Base-by-base conservation (phyloP, 2,888 invertebrate genomes). In the Apomyelois bistriatella region DNA sequence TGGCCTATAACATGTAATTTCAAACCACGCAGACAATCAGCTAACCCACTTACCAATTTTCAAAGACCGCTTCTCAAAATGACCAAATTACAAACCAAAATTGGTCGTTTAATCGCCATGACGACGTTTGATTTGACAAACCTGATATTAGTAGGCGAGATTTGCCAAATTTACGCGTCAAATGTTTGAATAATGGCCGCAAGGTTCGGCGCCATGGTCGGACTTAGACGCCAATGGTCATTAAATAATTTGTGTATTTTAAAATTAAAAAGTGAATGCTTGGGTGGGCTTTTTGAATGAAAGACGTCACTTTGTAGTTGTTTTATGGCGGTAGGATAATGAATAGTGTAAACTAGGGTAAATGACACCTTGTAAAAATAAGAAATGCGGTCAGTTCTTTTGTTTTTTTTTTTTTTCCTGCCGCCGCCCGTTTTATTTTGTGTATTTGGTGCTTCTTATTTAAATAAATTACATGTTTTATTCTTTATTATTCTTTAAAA, bases 1-100 rank as follows among this genome's bases (percentile, higher is more conserved):
- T 80, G 72, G 76, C 74, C 66, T 82, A 84, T 82, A 76, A 85
- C 76, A 82, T 85, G 69, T 84, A 82, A 88, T 88, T 88, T 87
- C 74, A 80, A 74, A 75, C 69, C 71, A 65, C 70, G 66, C 71
- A 67, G 74, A 75, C 79, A 75, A 79, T 80, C 76, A 69, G 58
- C 60, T 7, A 30, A 12, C 22, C 16, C 13, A 30, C 43, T 62
- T 64, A 68, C 74, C 68, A 73, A 76, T 79, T 74, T 43, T 22
- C 9, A 36, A 40, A 40, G 22, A 49, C 40, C 13, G 32, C 22
- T 36, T 36, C 17, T 43, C 52, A 53, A 51, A 50, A 50, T 15
- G 49, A 38, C 53, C 42, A 66, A 76, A 74, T 75, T 70, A 75
- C 63, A 70, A 65, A 66, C 62, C 51, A 43, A 62, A 68, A 70